Percentiles rank a stretch among this genome's conserved stretches.
Conservation (phyloP, 2,888 invertebrate genomes). For the Orthosia cruda region DNA sequence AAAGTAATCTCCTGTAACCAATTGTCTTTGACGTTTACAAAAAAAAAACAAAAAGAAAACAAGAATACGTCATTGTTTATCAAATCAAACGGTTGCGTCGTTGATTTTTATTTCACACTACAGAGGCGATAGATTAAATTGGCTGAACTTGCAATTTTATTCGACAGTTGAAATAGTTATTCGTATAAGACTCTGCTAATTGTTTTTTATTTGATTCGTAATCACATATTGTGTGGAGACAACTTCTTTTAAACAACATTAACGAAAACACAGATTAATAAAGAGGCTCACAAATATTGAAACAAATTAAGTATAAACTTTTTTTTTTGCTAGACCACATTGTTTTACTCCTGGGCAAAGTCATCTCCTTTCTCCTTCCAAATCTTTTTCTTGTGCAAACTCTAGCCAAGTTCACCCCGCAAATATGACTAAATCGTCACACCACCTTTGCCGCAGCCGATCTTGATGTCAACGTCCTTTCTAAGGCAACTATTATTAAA, state of each 20-base stretch:
- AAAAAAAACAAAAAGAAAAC: slow-evolving; percentile 22
- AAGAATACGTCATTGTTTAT: slow-evolving; percentile 32
- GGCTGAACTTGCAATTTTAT: slow-evolving; percentile 39
- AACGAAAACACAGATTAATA: neutral
- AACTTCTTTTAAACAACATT: too few relatives aligned
- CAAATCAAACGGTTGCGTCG: slow-evolving; percentile 37
- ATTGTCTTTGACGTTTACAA: slow-evolving; percentile 15
- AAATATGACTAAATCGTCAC: too few relatives aligned
- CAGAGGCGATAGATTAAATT: slow-evolving; percentile 36
- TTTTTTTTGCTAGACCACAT: too few relatives aligned
- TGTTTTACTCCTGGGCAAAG: too few relatives aligned
- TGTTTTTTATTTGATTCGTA: slow-evolving; percentile 29
- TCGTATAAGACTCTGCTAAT: slow-evolving; percentile 31
- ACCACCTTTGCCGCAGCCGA: too few relatives aligned
- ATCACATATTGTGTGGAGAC: neutral
- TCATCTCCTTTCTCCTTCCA: too few relatives aligned
- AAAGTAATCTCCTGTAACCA: slow-evolving; percentile 29
- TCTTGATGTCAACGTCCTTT: too few relatives aligned
- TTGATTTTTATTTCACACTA: slow-evolving; percentile 50
- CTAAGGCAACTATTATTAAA: too few relatives aligned
- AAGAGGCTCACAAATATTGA: neutral
- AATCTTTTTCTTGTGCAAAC: too few relatives aligned
- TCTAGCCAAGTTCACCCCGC: too few relatives aligned
- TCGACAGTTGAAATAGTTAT: slow-evolving; percentile 44
- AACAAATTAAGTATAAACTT: too few relatives aligned